Evolutionary conservation across 2,113 vertebrate species (phyloP).

Genomic region (Ahaetulla prasina): DNA sequence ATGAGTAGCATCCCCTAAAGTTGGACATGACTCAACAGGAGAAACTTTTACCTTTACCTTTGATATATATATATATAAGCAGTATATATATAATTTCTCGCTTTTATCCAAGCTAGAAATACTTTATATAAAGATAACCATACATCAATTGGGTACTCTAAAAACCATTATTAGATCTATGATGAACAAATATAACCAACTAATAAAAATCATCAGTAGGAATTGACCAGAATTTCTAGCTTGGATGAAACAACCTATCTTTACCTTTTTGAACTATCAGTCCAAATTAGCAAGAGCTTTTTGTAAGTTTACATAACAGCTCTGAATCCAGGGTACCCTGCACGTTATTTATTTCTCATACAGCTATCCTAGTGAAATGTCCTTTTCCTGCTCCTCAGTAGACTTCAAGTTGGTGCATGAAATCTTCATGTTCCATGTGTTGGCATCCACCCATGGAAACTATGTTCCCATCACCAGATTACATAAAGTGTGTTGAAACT

Average conservation of each 20-base stretch:
- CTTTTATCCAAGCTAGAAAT: too few relatives aligned
- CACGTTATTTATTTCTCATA: background rate
- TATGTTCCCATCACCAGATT: background rate
- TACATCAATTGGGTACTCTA: background rate
- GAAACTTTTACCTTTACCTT: background rate
- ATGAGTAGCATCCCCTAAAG: background rate
- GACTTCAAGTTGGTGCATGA: background rate
- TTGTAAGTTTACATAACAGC: background rate
- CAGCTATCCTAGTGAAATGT: background rate
- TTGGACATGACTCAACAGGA: background rate
- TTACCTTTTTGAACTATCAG: background rate
- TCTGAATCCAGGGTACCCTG: background rate
- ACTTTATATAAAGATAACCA: background rate
- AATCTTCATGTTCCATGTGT: background rate
- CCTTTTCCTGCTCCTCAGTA: background rate
- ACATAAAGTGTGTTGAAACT: background rate
- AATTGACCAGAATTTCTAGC: background rate
- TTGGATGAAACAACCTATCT: background rate
- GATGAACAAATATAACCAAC: background rate
- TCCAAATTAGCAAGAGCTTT: background rate
- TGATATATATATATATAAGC: too few relatives aligned
- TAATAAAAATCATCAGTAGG: background rate
- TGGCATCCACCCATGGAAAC: background rate
- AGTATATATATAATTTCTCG: too few relatives aligned
- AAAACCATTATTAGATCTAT: background rate